phyloP scores from a whole-genome alignment of 2,888 invertebrate species.

The Euzophera pinguis region DNA sequence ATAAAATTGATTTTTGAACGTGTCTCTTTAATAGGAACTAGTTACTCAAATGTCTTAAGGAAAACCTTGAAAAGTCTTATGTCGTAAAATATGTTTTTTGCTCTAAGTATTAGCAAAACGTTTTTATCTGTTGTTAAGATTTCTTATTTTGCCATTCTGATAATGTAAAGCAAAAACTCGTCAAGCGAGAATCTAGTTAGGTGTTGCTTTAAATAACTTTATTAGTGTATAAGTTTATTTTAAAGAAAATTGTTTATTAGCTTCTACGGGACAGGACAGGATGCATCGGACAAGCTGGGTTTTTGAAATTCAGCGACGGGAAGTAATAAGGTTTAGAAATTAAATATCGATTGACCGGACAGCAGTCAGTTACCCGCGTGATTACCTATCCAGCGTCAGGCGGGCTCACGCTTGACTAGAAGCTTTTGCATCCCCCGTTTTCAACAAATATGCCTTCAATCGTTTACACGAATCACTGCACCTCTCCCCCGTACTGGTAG shows the following conservation, averaged over 20 bases:
- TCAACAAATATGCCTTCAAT: slow-evolving; percentile 53
- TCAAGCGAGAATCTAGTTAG: neutral
- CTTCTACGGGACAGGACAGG: neutral
- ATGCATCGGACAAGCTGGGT: slow-evolving; percentile 6
- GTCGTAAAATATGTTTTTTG: neutral
- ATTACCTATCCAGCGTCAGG: slow-evolving; percentile 35
- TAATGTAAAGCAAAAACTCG: neutral
- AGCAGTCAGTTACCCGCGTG: slow-evolving; percentile 54
- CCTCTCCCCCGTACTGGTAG: slow-evolving; percentile 37
- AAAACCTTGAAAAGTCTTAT: slow-evolving; percentile 1
- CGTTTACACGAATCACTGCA: slow-evolving; percentile 65
- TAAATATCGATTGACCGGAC: slow-evolving; percentile 56
- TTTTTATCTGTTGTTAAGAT: neutral
- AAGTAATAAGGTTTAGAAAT: slow-evolving; percentile 42
- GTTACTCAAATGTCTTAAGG: neutral
- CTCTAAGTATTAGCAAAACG: neutral
- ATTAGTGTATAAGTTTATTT: too few species aligned
- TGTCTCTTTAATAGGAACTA: neutral
- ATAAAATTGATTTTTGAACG: neutral
- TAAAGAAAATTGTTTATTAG: neutral
- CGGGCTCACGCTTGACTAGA: slow-evolving; percentile 56
- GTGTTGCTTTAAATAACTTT: neutral
- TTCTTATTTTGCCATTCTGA: slow-evolving; percentile 1
- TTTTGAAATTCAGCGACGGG: slow-evolving; percentile 31
- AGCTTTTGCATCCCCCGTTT: slow-evolving; percentile 57